Conservation (phyloP, 2,888 invertebrate species). For the Amblyteles armatorius region DNA sequence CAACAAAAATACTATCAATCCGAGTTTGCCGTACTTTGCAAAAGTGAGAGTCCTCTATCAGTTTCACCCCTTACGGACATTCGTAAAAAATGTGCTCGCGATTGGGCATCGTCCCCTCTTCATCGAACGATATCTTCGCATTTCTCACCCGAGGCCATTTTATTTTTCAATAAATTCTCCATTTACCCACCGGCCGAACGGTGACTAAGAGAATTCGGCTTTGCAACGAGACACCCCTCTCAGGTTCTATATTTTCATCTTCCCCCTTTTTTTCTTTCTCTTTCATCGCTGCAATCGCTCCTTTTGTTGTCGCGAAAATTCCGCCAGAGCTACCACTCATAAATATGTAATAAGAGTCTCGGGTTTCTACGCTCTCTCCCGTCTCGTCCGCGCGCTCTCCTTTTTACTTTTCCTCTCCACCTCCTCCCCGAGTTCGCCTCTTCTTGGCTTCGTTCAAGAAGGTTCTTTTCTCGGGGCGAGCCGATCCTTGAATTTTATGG, state of each 20-base stretch:
- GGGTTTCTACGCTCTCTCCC: conserved; percentile 26
- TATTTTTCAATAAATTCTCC: conserved; percentile 27
- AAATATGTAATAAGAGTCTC: conserved; percentile 70
- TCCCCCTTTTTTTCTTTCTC: conserved; percentile 8
- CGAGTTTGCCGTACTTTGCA: too few species aligned
- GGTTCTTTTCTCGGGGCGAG: conserved; percentile 39
- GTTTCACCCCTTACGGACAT: too few species aligned
- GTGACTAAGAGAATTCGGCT: conserved; percentile 9
- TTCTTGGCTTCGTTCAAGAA: conserved; percentile 43
- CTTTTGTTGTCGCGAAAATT: conserved; percentile 68
- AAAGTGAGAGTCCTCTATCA: too few species aligned
- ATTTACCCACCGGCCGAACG: neutral
- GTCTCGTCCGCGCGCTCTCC: conserved; percentile 36
- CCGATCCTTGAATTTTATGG: conserved; percentile 64
- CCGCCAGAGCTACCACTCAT: conserved; percentile 66
- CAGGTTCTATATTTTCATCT: conserved; percentile 7
- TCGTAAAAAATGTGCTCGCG: too few species aligned
- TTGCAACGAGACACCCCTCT: neutral
- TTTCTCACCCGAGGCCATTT: conserved; percentile 1
- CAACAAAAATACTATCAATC: too few species aligned
- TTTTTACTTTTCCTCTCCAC: conserved; percentile 29
- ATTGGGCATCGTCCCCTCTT: neutral
- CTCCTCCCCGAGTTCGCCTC: neutral
- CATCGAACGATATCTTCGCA: conserved; percentile 4
- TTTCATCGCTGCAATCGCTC: conserved; percentile 48